Evolutionary conservation across 2,797 vertebrate species (phyloP).

Genomic region (Taeniopygia guttata): DNA sequence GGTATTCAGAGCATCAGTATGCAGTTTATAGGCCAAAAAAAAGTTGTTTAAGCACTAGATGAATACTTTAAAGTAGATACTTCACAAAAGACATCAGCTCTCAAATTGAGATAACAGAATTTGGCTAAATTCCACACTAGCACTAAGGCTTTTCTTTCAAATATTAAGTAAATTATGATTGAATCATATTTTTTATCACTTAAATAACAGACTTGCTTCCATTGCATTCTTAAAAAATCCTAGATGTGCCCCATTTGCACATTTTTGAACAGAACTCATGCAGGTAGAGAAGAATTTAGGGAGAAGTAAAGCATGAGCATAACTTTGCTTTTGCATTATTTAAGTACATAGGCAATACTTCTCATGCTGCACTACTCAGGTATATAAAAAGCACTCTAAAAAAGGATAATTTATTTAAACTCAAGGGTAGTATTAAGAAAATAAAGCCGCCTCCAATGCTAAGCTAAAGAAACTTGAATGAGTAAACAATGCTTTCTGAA

Average conservation of each 20-base stretch:
- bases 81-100: background rate
- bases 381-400: background rate
- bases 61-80: background rate
- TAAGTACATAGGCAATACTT: background rate
- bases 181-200: background rate
- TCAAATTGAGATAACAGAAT: background rate
- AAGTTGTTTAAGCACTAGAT: background rate
- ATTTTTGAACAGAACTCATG: background rate
- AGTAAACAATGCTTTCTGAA: background rate
- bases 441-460: background rate
- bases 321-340: background rate
- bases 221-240: background rate
- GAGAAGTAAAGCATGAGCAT: fast-evolving
- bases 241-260: background rate
- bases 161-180: background rate
- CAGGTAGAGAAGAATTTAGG: background rate
- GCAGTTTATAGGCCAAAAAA: background rate
- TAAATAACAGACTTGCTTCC: background rate
- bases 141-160: background rate
- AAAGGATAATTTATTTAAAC: background rate
- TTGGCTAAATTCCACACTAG: background rate
- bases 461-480: background rate
- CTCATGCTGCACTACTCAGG: background rate
- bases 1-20: background rate
- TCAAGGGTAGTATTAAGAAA: background rate